Conservation (phyloP, 2,888 invertebrate genomes). For the Asteroscopus sphinx region DNA sequence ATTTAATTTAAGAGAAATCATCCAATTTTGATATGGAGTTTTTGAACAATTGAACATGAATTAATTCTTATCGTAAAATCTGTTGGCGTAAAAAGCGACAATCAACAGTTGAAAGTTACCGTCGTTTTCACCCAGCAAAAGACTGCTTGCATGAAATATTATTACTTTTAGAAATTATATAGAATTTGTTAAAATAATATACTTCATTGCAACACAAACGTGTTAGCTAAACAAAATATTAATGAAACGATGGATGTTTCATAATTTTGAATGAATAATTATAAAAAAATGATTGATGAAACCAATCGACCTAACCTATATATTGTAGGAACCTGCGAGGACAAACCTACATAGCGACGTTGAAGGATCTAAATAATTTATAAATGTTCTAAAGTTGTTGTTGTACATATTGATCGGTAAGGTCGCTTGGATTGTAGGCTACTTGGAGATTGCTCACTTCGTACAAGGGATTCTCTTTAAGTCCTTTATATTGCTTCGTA, state of each 20-base stretch:
- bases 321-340: conserved; percentile 54
- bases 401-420: conserved; percentile 83
- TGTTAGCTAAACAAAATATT: conserved; percentile 57
- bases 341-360: conserved; percentile 58
- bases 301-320: conserved; percentile 53
- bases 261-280: conserved; percentile 52
- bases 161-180: conserved; percentile 64
- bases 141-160: conserved; percentile 77
- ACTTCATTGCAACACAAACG: conserved; percentile 45
- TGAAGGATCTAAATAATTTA: conserved; percentile 63
- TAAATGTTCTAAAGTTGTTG: conserved; percentile 77
- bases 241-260: conserved; percentile 48
- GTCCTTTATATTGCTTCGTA: conserved; percentile 86
- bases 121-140: conserved; percentile 66
- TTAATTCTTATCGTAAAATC: conserved; percentile 36
- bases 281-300: conserved; percentile 51
- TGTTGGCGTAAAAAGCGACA: conserved; percentile 35
- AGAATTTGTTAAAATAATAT: conserved; percentile 56
- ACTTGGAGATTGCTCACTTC: conserved; percentile 87
- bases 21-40: conserved; percentile 47
- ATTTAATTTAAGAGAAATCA: conserved; percentile 33
- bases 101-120: conserved; percentile 41
- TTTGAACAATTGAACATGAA: conserved; percentile 36
- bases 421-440: conserved; percentile 85
- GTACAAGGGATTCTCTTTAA: conserved; percentile 88